phyloP scores from a whole-genome alignment of 1,140 invertebrate genomes.

The Drosophila kikkawai region DNA sequence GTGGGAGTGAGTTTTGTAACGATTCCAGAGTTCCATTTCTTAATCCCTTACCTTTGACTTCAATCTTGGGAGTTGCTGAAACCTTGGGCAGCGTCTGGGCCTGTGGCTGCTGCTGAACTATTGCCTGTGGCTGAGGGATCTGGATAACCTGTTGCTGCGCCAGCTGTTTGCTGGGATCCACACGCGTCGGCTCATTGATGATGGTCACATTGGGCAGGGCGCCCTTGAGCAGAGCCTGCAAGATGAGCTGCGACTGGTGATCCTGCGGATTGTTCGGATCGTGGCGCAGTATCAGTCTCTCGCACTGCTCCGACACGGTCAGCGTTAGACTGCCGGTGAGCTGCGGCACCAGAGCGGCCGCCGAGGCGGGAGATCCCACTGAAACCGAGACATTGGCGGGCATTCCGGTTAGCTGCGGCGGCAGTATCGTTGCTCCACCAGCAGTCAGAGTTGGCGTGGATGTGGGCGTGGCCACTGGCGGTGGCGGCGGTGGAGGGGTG shows the following conservation, averaged over 20 bases:
- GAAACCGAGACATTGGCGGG: conserved; percentile 78
- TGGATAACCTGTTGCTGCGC: conserved; percentile 34
- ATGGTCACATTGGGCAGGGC: conserved; percentile 83
- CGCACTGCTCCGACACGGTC: conserved; percentile 81
- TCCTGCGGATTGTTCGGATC: conserved; percentile 84
- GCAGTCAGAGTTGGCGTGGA: conserved; percentile 35
- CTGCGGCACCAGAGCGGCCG: conserved; percentile 75
- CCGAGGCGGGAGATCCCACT: conserved; percentile 75
- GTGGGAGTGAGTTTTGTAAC: not conserved
- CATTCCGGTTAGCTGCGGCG: conserved; percentile 74
- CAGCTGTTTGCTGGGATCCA: conserved; percentile 54
- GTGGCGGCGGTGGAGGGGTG: conserved; percentile 21
- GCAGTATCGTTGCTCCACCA: conserved; percentile 67
- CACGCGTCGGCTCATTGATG: conserved; percentile 80
- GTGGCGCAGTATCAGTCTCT: conserved; percentile 77
- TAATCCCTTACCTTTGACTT: conserved; percentile 55
- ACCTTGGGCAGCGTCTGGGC: conserved; percentile 43
- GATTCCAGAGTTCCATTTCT: not conserved
- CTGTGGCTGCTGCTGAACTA: conserved; percentile 25
- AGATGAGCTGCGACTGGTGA: conserved; percentile 81
- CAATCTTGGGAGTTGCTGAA: conserved; percentile 44
- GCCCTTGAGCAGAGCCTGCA: conserved; percentile 82
- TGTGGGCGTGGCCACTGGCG: conserved; percentile 4
- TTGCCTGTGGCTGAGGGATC: conserved; percentile 23
- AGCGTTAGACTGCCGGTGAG: conserved; percentile 80